A percentile compares a stretch with the other conserved stretches of the same genome.
Evolutionary conservation across 2,797 vertebrate genomes (phyloP).

Genomic region (Gadopsis marmoratus): DNA sequence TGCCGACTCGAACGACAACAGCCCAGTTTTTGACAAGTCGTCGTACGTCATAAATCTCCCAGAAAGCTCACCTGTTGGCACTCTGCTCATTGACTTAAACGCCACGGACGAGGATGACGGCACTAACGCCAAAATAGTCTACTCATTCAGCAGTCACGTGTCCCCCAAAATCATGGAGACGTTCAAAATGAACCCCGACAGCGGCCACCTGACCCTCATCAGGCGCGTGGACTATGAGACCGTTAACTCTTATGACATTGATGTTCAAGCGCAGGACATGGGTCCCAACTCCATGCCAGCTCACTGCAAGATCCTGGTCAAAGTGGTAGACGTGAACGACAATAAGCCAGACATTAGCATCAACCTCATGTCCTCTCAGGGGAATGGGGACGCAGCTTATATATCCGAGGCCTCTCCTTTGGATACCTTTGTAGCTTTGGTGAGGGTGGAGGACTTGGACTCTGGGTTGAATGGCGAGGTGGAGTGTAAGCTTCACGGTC

Average conservation of each 20-base stretch:
- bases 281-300: constrained; percentile 98
- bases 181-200: constrained; percentile 93
- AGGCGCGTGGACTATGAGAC: constrained; percentile 93
- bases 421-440: constrained; percentile 94
- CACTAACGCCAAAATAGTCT: constrained; percentile 94
- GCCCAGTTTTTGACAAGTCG: constrained; percentile 91
- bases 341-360: constrained; percentile 96
- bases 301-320: constrained; percentile 96
- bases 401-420: constrained; percentile 92
- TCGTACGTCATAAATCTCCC: constrained; percentile 91
- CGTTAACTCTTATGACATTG: constrained; percentile 93
- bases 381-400: constrained; percentile 92
- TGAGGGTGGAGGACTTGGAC: constrained; percentile 94
- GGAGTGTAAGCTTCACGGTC: constrained; percentile 92
- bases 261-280: constrained; percentile 96
- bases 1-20: constrained; percentile 97
- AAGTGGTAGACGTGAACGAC: constrained; percentile 95
- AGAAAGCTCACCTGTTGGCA: constrained; percentile 91
- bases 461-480: constrained; percentile 93
- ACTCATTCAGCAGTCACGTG: constrained; percentile 96
- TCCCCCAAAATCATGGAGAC: constrained; percentile 94
- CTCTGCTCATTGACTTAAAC: constrained; percentile 93
- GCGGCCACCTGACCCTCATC: constrained; percentile 91
- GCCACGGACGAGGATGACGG: constrained; percentile 97
- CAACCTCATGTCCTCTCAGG: constrained; percentile 92